Conservation (phyloP, 2,888 invertebrate genomes). For the Polia nebulosa region DNA sequence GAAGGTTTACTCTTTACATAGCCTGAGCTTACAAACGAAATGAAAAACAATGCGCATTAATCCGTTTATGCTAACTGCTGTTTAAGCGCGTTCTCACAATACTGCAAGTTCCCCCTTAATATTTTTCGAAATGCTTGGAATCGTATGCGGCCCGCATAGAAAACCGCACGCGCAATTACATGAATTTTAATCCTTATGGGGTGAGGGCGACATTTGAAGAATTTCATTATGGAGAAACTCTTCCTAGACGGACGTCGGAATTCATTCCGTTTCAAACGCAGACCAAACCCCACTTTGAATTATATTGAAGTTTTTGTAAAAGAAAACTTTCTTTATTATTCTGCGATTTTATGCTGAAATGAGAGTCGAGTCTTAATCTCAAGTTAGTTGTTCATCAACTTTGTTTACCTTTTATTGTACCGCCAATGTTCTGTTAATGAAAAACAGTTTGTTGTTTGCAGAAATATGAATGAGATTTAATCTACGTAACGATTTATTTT, state of each 20-base stretch:
- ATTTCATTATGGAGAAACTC: conserved; percentile 88
- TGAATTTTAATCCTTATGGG: conserved; percentile 84
- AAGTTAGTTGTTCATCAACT: conserved; percentile 61
- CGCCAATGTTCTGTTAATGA: conserved; percentile 25
- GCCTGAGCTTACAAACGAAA: conserved; percentile 56
- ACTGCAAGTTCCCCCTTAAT: conserved; percentile 52
- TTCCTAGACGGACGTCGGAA: conserved; percentile 81
- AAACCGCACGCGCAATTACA: conserved; percentile 82
- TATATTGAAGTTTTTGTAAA: conserved; percentile 83
- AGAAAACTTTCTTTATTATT: conserved; percentile 82
- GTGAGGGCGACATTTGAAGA: conserved; percentile 85
- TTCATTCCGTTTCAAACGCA: conserved; percentile 84
- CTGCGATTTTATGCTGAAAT: conserved; percentile 73
- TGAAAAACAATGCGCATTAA: conserved; percentile 60
- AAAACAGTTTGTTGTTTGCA: conserved; percentile 19
- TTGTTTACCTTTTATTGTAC: conserved; percentile 62
- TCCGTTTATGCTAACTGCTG: conserved; percentile 28
- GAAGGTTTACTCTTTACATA: conserved; percentile 56
- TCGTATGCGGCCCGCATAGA: conserved; percentile 59
- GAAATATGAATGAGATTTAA: conserved; percentile 9
- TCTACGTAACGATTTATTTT: background rate
- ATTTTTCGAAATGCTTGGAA: conserved; percentile 65
- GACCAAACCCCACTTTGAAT: conserved; percentile 79
- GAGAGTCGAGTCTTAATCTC: conserved; percentile 64
- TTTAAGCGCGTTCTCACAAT: conserved; percentile 41